Evolutionary conservation across 2,797 vertebrate species (phyloP).

Genomic region (Heteromormyrus szaboi): DNA sequence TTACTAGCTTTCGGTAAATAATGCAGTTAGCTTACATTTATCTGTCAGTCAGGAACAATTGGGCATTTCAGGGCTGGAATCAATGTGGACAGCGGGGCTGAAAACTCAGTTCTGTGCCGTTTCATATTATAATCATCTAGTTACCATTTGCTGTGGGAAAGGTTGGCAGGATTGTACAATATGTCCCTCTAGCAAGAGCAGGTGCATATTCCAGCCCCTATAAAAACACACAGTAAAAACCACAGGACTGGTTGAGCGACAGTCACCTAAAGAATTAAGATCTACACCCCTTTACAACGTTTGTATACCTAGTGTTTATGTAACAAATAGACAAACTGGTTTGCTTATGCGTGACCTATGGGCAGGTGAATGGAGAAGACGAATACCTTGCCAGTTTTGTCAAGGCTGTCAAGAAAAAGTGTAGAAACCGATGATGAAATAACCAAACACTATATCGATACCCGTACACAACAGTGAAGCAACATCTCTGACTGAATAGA

Average conservation of each 20-base stretch:
- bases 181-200: not conserved
- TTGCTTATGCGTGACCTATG: not conserved
- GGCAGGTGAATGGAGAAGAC: not conserved
- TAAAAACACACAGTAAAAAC: not conserved
- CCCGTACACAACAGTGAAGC: not conserved
- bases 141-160: not conserved
- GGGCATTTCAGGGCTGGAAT: not conserved
- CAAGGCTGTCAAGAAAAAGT: not conserved
- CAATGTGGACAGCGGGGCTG: not conserved
- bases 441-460: not conserved
- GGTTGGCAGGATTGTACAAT: not conserved
- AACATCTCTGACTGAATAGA: not conserved
- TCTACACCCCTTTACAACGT: not conserved
- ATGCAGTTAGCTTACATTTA: not conserved
- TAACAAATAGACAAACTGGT: not conserved
- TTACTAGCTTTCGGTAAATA: not conserved
- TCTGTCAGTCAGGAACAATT: not conserved
- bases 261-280: not conserved
- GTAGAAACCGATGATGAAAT: not conserved
- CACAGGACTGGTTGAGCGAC: not conserved
- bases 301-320: not conserved
- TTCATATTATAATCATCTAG: not conserved
- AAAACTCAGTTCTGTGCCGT: not conserved
- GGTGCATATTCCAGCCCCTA: not conserved
- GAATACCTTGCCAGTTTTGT: not conserved